Evolutionary conservation across 2,888 invertebrate genomes (phyloP), one percentile per base, ranked within the genome.

Genomic region (Euphydryas editha): DNA sequence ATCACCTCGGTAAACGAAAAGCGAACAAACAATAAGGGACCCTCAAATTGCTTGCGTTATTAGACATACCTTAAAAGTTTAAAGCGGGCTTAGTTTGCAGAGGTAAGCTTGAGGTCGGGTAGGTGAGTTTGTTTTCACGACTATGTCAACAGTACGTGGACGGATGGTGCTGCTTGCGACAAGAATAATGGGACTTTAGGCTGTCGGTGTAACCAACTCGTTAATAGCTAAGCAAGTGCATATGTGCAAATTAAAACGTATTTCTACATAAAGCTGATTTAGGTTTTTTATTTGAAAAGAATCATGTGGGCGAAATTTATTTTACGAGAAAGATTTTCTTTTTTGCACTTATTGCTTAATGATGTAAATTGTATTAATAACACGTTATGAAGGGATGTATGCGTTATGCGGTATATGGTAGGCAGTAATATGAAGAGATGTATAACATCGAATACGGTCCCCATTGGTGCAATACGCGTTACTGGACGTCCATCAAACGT

Each of bases 21-120:
- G 86, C 86, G 83, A 83, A 87, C 83, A 92, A 92, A 91, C 86
- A 91, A 84, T 86, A 88, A 87, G 88, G 83, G 85, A 82, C 86
- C 88, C 87, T 76, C 85, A 88, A 91, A 90, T 89, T 88, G 88
- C 90, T 87, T 85, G 87, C 87, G 85, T 91, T 91, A 91, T 91
- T 91, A 92, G 85, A 84, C 83, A 85, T 81, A 83, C 88, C 90
- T 89, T 87, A 88, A 92, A 92, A 92, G 88, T 91, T 92, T 88
- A 87, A 85, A 88, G 87, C 83, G 84, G 81, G 79, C 83, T 87
- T 85, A 83, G 89, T 91, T 91, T 89, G 82, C 87, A 87, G 81
- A 92, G 90, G 90, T 86, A 86, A 85, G 83, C 86, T 80, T 76
- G 82, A 85, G 82, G 90, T 86, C 39, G 39, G 39, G 39, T 84